Evolutionary conservation across 2,113 vertebrate species (phyloP).

Genomic region (Okapia johnstoni): DNA sequence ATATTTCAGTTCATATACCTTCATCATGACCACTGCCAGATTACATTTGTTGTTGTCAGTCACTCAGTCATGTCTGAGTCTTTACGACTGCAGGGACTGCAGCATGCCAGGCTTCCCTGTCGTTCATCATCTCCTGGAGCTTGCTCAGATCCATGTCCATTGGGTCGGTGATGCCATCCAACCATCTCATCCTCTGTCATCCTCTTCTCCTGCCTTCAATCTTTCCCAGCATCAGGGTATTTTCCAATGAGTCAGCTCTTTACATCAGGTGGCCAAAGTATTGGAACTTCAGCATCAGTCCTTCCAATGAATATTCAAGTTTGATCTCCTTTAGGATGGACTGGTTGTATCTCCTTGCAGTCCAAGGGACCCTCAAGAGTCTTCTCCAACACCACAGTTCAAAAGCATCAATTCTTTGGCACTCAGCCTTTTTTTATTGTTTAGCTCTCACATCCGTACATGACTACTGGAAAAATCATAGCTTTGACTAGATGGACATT

Average conservation of each 20-base stretch:
- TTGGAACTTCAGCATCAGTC: not conserved
- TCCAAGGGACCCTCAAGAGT: not conserved
- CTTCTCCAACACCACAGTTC: not conserved
- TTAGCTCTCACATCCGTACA: not conserved
- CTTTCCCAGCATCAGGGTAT: not conserved
- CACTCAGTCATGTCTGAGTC: accelerated
- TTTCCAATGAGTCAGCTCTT: not conserved
- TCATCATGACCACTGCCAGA: not conserved
- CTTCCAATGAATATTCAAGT: not conserved
- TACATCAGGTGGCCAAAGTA: not conserved
- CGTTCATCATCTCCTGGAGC: not conserved
- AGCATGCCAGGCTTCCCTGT: not conserved
- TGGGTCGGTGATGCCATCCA: not conserved
- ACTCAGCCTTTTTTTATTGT: not conserved
- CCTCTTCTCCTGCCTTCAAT: not conserved
- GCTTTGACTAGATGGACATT: not conserved
- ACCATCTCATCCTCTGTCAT: not conserved
- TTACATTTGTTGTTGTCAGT: not conserved
- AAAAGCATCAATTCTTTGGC: not conserved
- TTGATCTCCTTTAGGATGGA: not conserved
- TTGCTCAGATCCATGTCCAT: not conserved
- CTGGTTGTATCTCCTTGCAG: not conserved
- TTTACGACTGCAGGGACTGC: not conserved
- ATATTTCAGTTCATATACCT: not conserved
- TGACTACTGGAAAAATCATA: not conserved